Base-by-base conservation (phyloP, 2,888 invertebrate genomes). In the Hydrotaea cyrtoneurina region DNA sequence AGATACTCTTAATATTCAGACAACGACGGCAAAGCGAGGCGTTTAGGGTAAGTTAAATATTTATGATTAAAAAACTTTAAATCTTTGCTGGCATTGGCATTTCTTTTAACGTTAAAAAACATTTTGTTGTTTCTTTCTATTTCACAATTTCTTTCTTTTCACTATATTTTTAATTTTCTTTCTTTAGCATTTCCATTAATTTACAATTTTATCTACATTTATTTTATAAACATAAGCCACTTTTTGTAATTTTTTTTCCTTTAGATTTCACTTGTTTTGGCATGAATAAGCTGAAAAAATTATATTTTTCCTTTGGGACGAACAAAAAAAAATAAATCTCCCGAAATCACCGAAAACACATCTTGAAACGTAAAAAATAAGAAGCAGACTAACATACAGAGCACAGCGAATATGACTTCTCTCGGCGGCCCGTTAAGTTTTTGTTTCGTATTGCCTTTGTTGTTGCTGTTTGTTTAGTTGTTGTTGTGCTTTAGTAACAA, bases 341-440 rank as follows among this genome's bases (percentile, higher is more conserved):
- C 57, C 71, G 55, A 77, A 75, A 78, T 72, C 74, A 74, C 72
- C 43, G 64, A 85, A 82, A 82, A 77, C 76, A 82, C 79, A 82
- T 82, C 85, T 77, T 82, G 77, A 62, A 64, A 71, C 79, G 79
- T 71, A 76, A 66, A 82, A 82, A 85, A 78, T 81, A 84, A 84
- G 80, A 85, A 82, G 79, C 82, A 85, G 73, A 85, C 84, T 85
- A 82, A 31, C 64, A 36, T 7, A 39, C 39, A 11, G 39, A 39
- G 36, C 10, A 59, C 59, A 31, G 31, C 31, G n/a, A 57, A 39
- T 53, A 59, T 7, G 2, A 46, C 59, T 23, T 59, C 59, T 59
- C 57, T 72, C 23, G 26, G n/a, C n/a, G 39, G 46, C 76, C 84
- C 79, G 76, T 82, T 82, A 74, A 85, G 55, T 77, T 77, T 75